Percentiles rank a stretch among this genome's conserved stretches.
These are phyloP conservation scores for Drosophila elegans DNA, from an alignment of 1,140 invertebrate species.

Conservation along the genomic window DNA sequence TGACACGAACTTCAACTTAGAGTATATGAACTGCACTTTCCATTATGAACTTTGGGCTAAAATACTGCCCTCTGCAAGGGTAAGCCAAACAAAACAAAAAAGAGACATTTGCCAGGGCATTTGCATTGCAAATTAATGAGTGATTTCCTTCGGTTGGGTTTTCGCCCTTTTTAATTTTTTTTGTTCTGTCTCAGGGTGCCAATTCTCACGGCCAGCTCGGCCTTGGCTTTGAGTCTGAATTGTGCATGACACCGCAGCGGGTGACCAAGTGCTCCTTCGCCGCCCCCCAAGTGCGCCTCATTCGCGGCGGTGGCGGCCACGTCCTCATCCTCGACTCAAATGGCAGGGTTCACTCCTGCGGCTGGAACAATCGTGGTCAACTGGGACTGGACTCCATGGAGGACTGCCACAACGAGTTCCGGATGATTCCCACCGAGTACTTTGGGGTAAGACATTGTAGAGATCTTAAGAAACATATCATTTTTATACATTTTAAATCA, in stretches of 20 bases:
- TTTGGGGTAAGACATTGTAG: constrained; percentile 54
- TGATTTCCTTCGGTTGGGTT: constrained; percentile 61
- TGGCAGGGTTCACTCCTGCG: constrained; percentile 92
- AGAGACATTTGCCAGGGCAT: constrained; percentile 42
- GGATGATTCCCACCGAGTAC: constrained; percentile 67
- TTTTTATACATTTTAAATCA: too few relatives aligned
- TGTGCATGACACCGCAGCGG: constrained; percentile 87
- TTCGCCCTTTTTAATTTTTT: constrained; percentile 25
- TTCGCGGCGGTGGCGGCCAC: constrained; percentile 91
- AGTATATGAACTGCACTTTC: not conserved
- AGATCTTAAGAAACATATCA: too few relatives aligned
- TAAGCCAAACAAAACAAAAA: not conserved
- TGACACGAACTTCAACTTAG: too few relatives aligned
- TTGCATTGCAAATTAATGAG: constrained; percentile 82
- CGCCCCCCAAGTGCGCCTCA: constrained; percentile 86
- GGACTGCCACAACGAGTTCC: constrained; percentile 72
- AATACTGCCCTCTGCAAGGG: not conserved
- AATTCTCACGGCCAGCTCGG: constrained; percentile 94
- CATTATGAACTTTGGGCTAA: not conserved
- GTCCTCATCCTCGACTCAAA: constrained; percentile 88
- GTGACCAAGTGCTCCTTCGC: constrained; percentile 85
- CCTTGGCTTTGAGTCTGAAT: constrained; percentile 88
- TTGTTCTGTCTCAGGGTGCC: constrained; percentile 88
- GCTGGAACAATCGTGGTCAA: constrained; percentile 94
- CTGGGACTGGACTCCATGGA: constrained; percentile 86